phyloP scores from a whole-genome alignment of 1,140 invertebrate species.

The Bombus vancouverensis region DNA sequence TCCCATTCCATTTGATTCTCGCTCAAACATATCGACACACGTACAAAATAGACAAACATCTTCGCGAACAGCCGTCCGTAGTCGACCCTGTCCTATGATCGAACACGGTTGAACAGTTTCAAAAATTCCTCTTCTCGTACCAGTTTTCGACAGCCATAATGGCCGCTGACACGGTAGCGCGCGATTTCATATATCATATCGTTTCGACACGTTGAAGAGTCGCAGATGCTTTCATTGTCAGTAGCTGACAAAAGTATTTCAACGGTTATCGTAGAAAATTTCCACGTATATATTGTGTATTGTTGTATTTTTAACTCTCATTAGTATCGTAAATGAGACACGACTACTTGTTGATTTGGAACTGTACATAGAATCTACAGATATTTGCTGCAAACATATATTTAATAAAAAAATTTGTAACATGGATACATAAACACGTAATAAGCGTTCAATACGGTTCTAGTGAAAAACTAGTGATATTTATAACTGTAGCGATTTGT shows the following conservation, averaged over 20 bases:
- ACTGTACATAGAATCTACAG: no score
- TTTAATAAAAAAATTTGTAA: no score
- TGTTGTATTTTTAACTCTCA: no score
- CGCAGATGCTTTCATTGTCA: not conserved
- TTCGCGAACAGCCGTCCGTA: not conserved
- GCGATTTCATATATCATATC: slow-evolving; percentile 15
- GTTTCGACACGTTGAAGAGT: slow-evolving; percentile 7
- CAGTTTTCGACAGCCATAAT: not conserved
- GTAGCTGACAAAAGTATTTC: not conserved
- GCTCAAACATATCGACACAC: slow-evolving; percentile 22
- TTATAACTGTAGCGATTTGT: no score
- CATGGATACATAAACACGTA: no score
- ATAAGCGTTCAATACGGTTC: no score
- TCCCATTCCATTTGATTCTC: slow-evolving; percentile 6
- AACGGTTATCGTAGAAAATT: not conserved
- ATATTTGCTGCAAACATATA: no score
- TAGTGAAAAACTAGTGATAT: no score
- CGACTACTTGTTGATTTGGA: no score
- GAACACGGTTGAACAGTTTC: not conserved
- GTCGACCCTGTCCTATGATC: not conserved
- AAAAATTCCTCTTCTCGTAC: not conserved
- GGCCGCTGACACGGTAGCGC: not conserved
- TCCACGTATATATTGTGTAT: not conserved
- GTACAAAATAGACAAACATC: not conserved
- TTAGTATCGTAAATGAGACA: no score